Conservation (phyloP, 64 coral and sea anemone genomes). For the Orbicella faveolata region DNA sequence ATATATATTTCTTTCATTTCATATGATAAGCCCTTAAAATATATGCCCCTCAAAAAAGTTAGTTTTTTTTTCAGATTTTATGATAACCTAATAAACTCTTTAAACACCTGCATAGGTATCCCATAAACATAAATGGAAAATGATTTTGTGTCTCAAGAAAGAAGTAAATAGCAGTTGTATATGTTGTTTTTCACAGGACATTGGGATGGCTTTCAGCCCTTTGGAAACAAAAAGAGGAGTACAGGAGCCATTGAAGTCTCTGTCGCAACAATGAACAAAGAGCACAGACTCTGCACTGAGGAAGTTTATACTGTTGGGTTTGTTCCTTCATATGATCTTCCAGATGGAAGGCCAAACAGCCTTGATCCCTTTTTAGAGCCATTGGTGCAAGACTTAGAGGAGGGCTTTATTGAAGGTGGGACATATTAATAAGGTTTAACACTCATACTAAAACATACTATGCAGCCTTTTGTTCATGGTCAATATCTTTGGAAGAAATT, state of each 20-base stretch:
- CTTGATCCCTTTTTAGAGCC: conserved; percentile 41
- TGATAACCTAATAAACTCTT: too few species aligned
- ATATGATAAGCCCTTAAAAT: too few species aligned
- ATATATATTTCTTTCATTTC: too few species aligned
- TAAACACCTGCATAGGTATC: too few species aligned
- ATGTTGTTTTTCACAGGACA: not conserved
- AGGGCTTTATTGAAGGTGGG: conserved; percentile 48
- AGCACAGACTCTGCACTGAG: not conserved
- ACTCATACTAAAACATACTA: not conserved
- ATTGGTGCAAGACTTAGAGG: conserved; percentile 21
- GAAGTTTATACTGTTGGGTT: conserved; percentile 48
- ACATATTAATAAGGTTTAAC: not conserved
- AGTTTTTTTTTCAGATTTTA: too few species aligned
- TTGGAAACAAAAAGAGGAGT: conserved; percentile 37
- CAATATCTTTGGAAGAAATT: not conserved
- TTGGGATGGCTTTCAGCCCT: conserved; percentile 59
- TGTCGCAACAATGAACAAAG: conserved; percentile 45
- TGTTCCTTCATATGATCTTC: conserved; percentile 41
- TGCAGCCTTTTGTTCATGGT: too few species aligned
- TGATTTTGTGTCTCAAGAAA: not conserved
- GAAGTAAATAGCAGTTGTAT: too few species aligned
- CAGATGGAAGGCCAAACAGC: conserved; percentile 19
- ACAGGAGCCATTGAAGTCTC: conserved; percentile 50
- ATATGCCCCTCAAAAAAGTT: too few species aligned
- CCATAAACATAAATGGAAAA: not conserved